phyloP scores from a whole-genome alignment of 2,113 vertebrate genomes.

The Pseudorasbora parva region DNA sequence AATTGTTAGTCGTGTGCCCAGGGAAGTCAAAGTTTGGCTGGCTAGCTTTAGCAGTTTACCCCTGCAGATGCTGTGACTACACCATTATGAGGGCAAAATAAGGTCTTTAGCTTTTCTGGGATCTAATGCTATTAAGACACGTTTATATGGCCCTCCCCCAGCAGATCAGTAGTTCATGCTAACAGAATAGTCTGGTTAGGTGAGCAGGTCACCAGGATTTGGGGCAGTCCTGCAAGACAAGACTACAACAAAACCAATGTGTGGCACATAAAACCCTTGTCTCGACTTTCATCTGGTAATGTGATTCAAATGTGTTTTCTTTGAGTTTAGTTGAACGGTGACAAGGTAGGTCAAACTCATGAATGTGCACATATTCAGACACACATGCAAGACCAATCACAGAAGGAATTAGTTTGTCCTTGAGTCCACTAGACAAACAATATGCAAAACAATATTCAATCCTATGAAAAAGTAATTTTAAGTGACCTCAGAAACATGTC shows the following conservation, averaged over 20 bases:
- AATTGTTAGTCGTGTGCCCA: too few relatives aligned
- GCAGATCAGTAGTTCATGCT: not conserved
- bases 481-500: constrained; percentile 57
- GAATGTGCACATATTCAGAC: constrained; percentile 43
- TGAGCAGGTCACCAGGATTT: not conserved
- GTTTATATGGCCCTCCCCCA: not conserved
- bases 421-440: constrained; percentile 53
- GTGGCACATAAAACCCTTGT: not conserved
- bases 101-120: not conserved
- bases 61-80: not conserved
- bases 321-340: constrained; percentile 36
- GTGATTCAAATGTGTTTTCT: constrained; percentile 33
- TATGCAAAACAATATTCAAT: constrained; percentile 48
- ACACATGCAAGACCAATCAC: constrained; percentile 31
- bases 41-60: too few relatives aligned
- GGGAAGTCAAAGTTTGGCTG: too few relatives aligned
- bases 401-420: constrained; percentile 53
- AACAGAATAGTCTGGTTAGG: not conserved
- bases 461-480: constrained; percentile 55
- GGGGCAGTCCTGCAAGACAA: not conserved
- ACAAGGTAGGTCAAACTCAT: constrained; percentile 56
- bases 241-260: not conserved
- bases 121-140: not conserved
- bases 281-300: constrained; percentile 39
- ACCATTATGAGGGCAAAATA: not conserved